Evolutionary conservation across 2,888 invertebrate genomes (phyloP), one percentile per base, ranked within the genome.

Genomic region (Blera fallax): DNA sequence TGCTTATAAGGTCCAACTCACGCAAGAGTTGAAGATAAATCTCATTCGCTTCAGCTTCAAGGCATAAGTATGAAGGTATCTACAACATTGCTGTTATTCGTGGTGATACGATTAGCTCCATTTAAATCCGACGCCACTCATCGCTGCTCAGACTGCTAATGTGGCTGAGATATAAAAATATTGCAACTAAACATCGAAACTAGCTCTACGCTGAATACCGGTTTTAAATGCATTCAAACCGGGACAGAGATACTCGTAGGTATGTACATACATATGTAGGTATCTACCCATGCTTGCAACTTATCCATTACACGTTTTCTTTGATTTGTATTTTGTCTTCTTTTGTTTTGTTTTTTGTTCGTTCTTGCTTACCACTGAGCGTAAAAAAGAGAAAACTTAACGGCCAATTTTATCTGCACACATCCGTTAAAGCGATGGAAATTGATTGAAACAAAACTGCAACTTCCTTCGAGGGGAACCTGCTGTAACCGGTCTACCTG

Each of bases 401-500:
- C 7, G 54, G 65, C 45, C 54, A 56, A 64, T 56, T 54, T 24
- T 56, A 54, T 65, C 43, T 18, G 74, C 65, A 74, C 64, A 74
- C 64, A 74, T 64, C 65, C 64, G 74, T 65, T 56, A 56, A 74
- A 45, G 21, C 65, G 54, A 34, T 54, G 74, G 8, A 56, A 56
- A 65, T 73, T 56, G 76, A 21, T 40, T 18, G n/a, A 60, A 62
- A n/a, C 67, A 58, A 58, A 67, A 52, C 37, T 77, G 58, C 77
- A 67, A 58, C 69, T 77, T 67, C 77, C 72, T 50, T 45, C 14
- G 21, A 24, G 54, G 14, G 48, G 29, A 67, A 69, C 50, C 50
- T 48, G 67, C 32, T 67, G 45, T 32, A 77, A 77, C 77, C 77
- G 77, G 77, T 77, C 77, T 77, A 37, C 65, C 76, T 24, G 65